Conservation (phyloP, 2,797 vertebrate genomes). For the Girardinus metallicus region DNA sequence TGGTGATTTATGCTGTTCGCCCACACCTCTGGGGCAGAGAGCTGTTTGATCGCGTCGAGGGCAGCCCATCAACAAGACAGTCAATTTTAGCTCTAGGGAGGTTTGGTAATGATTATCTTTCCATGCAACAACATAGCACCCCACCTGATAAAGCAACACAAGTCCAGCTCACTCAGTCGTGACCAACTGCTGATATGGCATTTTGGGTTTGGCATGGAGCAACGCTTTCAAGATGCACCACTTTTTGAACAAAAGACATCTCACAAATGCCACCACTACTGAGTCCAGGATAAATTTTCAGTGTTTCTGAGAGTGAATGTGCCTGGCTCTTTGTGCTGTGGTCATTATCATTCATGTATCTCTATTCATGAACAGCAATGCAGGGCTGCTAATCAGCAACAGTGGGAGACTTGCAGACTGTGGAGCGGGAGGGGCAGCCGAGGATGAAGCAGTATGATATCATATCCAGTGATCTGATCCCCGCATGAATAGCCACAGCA, state of each 20-base stretch:
- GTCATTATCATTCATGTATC: constrained; percentile 61
- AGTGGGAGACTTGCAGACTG: constrained; percentile 46
- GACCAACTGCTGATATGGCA: constrained; percentile 55
- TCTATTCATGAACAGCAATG: constrained; percentile 64
- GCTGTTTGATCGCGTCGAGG: constrained; percentile 73
- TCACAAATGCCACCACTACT: constrained; percentile 29
- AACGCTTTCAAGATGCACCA: constrained; percentile 3
- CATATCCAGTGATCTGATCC: constrained; percentile 71
- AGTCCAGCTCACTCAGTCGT: constrained; percentile 55
- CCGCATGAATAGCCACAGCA: constrained; percentile 64
- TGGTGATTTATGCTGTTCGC: constrained; percentile 53
- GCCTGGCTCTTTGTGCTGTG: constrained; percentile 43
- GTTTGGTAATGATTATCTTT: constrained; percentile 71
- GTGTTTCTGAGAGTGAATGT: constrained; percentile 35
- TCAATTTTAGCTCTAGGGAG: constrained; percentile 70
- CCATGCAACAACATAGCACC: constrained; percentile 64
- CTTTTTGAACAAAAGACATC: constrained; percentile 19
- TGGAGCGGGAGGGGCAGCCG: constrained; percentile 21
- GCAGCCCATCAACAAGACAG: constrained; percentile 75
- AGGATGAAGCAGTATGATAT: constrained; percentile 62
- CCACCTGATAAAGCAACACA: constrained; percentile 58
- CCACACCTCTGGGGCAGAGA: constrained; percentile 61
- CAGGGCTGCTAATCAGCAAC: constrained; percentile 65
- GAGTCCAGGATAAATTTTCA: constrained; percentile 33
- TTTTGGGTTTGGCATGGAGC: constrained; percentile 24